Evolutionary conservation across 2,113 vertebrate species (phyloP), one percentile per base, ranked within the genome.

Genomic region (Oreotragus oreotragus): DNA sequence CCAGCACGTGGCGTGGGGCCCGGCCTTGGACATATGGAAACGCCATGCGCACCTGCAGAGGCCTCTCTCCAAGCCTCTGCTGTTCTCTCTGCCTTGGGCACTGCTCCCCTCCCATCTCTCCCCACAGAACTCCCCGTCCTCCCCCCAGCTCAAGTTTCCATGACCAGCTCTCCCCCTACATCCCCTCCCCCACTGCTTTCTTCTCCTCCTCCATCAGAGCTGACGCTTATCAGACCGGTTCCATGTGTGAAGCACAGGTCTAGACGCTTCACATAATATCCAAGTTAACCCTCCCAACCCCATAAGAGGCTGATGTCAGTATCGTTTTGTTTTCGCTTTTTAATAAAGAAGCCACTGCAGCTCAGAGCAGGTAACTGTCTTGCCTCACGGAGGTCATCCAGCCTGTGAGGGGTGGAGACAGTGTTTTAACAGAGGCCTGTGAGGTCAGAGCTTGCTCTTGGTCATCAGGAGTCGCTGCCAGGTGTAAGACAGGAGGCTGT

Each of bases 401-500:
- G 57, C 39, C 27, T 0, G 33, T 7, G 51, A 80, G 1, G 33
- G 58, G 62, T 1, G 45, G 55, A 58, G 47, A 39, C 30, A 16
- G 10, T 14, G 19, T 28, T 57, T 15, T 28, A 70, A 27, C 25
- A 7, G 47, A 73, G 66, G n/a, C 27, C 33, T 55, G 5, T 7
- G 23, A 21, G 62, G 76, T 23, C 39, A 27, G 49, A 88, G 79
- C 58, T 58, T 6, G 16, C 17, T 49, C 51, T 62, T 28, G 36
- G 25, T 33, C 33, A 23, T 15, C n/a, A 30, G 49, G 79, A 14
- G 57, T 14, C n/a, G 0, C 0, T 0, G 28, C 77, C 11, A 25
- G 45, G 27, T 0, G 0, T 7, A 11, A 25, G 45, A 43, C 16
- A 2, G 55, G 76, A n/a, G 13, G 36, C n/a, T 1, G 2, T 6